phyloP scores from a whole-genome alignment of 2,113 vertebrate genomes.

The Sterna hirundo region DNA sequence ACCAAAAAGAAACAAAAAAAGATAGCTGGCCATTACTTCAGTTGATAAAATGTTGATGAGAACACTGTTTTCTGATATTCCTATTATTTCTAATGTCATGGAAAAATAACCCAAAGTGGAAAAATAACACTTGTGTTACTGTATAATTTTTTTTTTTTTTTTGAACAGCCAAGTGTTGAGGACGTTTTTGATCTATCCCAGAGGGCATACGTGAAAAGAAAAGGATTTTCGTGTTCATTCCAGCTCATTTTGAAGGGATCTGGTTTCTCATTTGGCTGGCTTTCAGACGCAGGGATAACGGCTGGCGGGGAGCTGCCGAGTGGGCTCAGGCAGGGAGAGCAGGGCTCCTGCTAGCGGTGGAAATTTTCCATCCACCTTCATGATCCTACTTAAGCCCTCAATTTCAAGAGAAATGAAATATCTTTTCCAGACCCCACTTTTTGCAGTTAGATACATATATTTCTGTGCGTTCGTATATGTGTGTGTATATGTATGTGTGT shows the following conservation, averaged over 20 bases:
- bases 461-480: neutral
- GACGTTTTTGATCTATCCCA: slow-evolving; percentile 33
- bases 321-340: neutral
- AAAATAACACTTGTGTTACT: neutral
- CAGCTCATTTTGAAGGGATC: slow-evolving; percentile 63
- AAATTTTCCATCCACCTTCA: neutral
- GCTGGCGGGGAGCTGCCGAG: neutral
- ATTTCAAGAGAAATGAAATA: slow-evolving; percentile 36
- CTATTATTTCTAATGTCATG: neutral
- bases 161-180: neutral
- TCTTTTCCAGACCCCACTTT: neutral
- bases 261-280: slow-evolving; percentile 53
- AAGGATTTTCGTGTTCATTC: slow-evolving; percentile 54
- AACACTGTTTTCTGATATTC: neutral
- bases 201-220: slow-evolving; percentile 36
- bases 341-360: slow-evolving; percentile 43
- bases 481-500: slow-evolving; percentile 22
- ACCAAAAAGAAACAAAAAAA: neutral
- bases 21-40: neutral
- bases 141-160: neutral
- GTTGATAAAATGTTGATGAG: neutral
- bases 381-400: slow-evolving; percentile 58
- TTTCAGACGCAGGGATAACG: neutral
- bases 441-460: neutral
- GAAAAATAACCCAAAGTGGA: neutral